These are phyloP conservation scores for Chorisops tibialis DNA, from an alignment of 2,888 invertebrate species.

Conservation along the genomic window DNA sequence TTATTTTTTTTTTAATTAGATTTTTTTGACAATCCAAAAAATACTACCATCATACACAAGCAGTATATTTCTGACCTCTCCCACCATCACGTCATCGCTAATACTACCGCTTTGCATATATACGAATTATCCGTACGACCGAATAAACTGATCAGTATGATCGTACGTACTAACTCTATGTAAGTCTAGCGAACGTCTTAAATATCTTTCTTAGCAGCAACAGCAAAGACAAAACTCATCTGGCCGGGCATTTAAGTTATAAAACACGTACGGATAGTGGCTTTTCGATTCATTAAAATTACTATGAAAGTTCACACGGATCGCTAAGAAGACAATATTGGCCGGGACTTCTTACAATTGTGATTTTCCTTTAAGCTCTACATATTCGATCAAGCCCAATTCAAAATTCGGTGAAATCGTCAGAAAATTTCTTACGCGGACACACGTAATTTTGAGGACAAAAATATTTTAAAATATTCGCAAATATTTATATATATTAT, in stretches of 20 bases:
- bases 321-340: neutral
- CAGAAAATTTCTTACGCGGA: no score
- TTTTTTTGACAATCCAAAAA: no score
- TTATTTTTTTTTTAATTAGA: no score
- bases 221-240: conserved; percentile 12
- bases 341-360: neutral
- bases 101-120: neutral
- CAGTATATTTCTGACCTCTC: conserved; percentile 19
- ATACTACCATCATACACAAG: no score
- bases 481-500: no score
- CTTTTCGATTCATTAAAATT: neutral
- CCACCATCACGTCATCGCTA: conserved; percentile 18
- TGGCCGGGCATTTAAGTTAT: conserved; percentile 12
- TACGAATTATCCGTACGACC: no score
- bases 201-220: conserved; percentile 2
- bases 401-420: no score
- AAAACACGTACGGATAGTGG: neutral
- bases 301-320: neutral
- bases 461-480: no score
- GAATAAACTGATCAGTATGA: conserved; percentile 4
- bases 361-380: neutral
- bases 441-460: no score
- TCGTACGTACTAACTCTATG: neutral
- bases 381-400: no score
- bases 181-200: conserved; percentile 7